These are phyloP conservation scores for Malaclemys terrapin DNA, from an alignment of 2,113 vertebrate species.

Conservation along the genomic window DNA sequence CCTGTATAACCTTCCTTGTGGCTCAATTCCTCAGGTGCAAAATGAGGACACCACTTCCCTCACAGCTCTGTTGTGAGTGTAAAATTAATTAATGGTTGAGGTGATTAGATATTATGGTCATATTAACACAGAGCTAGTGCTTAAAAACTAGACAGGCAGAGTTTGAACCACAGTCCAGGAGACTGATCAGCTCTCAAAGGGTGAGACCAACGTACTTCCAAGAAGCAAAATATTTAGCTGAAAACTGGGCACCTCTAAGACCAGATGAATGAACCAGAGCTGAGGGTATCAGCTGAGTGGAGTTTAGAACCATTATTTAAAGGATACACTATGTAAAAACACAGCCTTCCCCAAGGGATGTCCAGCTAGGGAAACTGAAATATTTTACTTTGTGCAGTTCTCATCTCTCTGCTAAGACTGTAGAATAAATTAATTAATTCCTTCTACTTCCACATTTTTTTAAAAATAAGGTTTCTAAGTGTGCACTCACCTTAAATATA, in stretches of 20 bases:
- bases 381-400: slow-evolving; percentile 22
- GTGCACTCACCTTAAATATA: slow-evolving; percentile 19
- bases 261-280: neutral
- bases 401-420: slow-evolving; percentile 12
- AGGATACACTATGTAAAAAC: slow-evolving; percentile 1
- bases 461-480: slow-evolving; percentile 23
- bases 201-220: neutral
- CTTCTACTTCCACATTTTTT: slow-evolving; percentile 4
- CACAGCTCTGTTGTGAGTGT: neutral
- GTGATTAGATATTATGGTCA: neutral
- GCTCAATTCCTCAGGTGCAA: neutral
- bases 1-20: neutral
- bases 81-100: neutral
- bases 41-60: neutral
- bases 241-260: neutral
- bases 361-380: slow-evolving; percentile 29
- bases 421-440: slow-evolving; percentile 13
- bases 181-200: neutral
- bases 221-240: neutral
- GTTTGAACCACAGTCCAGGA: neutral
- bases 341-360: neutral
- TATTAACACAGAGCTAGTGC: neutral
- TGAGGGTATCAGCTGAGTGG: neutral
- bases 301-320: neutral
- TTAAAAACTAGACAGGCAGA: neutral